Conservation (phyloP, 1,140 invertebrate genomes). For the Bombus polaris region DNA sequence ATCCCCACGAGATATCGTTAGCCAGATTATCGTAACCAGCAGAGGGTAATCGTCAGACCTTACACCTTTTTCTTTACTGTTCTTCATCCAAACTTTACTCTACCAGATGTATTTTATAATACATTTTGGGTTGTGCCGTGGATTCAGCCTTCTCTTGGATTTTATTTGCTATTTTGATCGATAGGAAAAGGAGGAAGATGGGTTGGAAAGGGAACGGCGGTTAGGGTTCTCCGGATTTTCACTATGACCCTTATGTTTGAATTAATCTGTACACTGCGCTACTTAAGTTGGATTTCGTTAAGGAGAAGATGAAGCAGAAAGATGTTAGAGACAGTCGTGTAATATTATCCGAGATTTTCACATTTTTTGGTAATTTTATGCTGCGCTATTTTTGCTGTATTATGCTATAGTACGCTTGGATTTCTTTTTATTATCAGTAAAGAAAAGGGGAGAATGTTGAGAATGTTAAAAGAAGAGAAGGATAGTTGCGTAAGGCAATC, state of each 20-base stretch:
- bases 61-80: neutral
- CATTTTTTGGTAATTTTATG: neutral
- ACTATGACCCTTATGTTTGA: no score
- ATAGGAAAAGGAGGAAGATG: no score
- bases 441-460: neutral
- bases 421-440: neutral
- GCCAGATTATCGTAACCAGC: constrained; percentile 35
- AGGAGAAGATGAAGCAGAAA: neutral
- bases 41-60: neutral
- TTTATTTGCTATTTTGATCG: no score
- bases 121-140: neutral
- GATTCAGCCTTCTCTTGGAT: neutral
- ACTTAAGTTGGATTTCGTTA: no score
- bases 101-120: no score
- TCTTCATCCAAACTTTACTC: neutral
- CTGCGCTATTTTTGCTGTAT: neutral
- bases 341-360: neutral
- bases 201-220: no score
- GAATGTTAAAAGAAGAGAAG: neutral
- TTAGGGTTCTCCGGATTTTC: no score
- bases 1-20: constrained; percentile 46
- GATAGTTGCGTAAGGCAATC: neutral
- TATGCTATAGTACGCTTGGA: neutral
- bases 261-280: no score
- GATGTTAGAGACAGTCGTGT: neutral